phyloP scores from a whole-genome alignment of 2,888 invertebrate species.

The Abrostola tripartita region DNA sequence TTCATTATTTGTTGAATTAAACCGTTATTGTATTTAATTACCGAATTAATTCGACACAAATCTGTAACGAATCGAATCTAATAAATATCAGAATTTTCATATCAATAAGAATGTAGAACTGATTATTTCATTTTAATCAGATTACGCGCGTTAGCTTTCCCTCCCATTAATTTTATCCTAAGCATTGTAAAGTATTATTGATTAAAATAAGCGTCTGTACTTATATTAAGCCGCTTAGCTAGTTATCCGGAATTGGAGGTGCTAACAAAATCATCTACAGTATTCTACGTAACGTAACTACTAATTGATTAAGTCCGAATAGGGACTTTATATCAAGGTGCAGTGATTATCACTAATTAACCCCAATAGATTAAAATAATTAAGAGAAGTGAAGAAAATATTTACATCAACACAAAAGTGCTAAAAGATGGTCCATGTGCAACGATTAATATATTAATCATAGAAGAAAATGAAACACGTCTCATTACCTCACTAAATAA shows the following conservation, averaged over 20 bases:
- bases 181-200: no score
- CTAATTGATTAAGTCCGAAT: no score
- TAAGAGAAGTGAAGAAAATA: no score
- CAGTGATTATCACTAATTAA: not conserved
- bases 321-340: not conserved
- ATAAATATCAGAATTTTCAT: not conserved
- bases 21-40: not conserved
- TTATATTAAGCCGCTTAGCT: no score
- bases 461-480: not conserved
- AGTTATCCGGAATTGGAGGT: no score
- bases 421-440: no score
- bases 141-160: not conserved
- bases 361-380: no score
- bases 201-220: no score
- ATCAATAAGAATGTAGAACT: not conserved
- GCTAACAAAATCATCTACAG: no score
- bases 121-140: not conserved
- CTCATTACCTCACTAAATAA: slow-evolving; percentile 3
- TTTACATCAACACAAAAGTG: no score
- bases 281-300: no score
- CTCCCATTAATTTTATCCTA: not conserved
- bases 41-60: not conserved
- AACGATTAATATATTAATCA: not conserved
- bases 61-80: not conserved
- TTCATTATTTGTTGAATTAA: not conserved